Evolutionary conservation across 2,797 vertebrate species (phyloP), one percentile per base, ranked within the genome.

Genomic region (Chaenodraco wilsoni): DNA sequence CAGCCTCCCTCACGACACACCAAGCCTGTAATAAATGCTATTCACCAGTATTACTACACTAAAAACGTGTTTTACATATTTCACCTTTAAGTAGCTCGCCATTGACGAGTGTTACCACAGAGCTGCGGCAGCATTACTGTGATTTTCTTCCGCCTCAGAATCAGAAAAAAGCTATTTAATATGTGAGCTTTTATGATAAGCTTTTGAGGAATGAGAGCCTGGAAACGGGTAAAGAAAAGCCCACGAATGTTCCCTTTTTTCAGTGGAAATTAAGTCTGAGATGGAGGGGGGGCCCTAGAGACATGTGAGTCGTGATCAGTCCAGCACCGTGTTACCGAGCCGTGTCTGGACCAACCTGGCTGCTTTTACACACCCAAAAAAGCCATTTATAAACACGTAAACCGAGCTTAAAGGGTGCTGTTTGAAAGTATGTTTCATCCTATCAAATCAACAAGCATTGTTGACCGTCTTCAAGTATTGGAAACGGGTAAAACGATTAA

Each of bases 241-340:
- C n/a, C 9, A 37, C 21, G 17, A 23, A 61, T 4, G 44, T 23
- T 19, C 56, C 45, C 0, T 61, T 41, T 66, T 78, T 78, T 55
- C 3, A 14, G 54, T 16, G 45, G 8, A 37, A 37, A 37, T 37
- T 37, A 37, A 37, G 33, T 37, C 33, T 4, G 9, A 41, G 49
- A 52, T n/a, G 54, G 69, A 65, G 57, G 52, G 81, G n/a, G 82
- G 59, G 84, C 68, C 64, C 81, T 27, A 17, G 78, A 84, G 86
- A 90, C 87, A 83, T 86, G 90, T 9, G 88, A 92, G 88, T 91
- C 90, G 90, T 90, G 89, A 92, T 88, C 83, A 23, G 78, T 56
- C 82, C 67, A 45, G 81, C 79, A 66, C 81, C 11, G 41, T 72
- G 74, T 87, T 84, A 69, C 72, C 67, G 15, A 75, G 77, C 69